Evolutionary conservation across 2,797 vertebrate genomes (phyloP), one percentile per base, ranked within the genome.

Genomic region (Phrynocephalus vlangalii): DNA sequence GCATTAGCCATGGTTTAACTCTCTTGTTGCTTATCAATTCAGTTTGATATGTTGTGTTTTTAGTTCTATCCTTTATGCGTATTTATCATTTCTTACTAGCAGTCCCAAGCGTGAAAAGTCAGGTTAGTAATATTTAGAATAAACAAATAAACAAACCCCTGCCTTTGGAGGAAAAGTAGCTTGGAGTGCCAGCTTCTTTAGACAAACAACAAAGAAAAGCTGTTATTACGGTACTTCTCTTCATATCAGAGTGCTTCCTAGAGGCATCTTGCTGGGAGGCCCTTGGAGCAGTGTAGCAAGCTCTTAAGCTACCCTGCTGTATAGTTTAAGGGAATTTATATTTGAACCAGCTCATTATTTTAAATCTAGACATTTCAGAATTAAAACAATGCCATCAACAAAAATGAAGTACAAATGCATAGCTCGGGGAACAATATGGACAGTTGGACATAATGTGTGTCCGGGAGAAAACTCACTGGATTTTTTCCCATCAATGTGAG

Each of bases 401-500:
- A 63, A 80, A 22, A 78, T 90, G 84, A 91, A 82, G 50, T 13
- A 16, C 0, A 2, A 75, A 79, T 63, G 75, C n/a, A 67, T 67
- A 67, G 72, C 1, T 33, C 2, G 86, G 33, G 33, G 15, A 91
- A 83, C 44, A 90, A 89, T 0, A 0, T 80, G 60, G 79, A 50
- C 28, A 84, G 84, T 86, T 79, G 83, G 18, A 22, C 82, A 84
- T 22, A 5, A 71, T 77, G 60, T 50, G 89, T 63, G 60, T 63
- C 13, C 18, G 60, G 11, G 60, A 20, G 60, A 20, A 16, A 73
- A 87, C 52, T 76, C 90, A 90, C 60, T 24, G 82, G 85, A 87
- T 63, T 18, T 38, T 91, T 88, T 33, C 33, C 80, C 82, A 88
- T 28, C 48, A 76, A 50, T 77, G 89, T 89, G 91, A 90, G 44